phyloP scores from a whole-genome alignment of 2,113 vertebrate species.

The Peromyscus californicus region DNA sequence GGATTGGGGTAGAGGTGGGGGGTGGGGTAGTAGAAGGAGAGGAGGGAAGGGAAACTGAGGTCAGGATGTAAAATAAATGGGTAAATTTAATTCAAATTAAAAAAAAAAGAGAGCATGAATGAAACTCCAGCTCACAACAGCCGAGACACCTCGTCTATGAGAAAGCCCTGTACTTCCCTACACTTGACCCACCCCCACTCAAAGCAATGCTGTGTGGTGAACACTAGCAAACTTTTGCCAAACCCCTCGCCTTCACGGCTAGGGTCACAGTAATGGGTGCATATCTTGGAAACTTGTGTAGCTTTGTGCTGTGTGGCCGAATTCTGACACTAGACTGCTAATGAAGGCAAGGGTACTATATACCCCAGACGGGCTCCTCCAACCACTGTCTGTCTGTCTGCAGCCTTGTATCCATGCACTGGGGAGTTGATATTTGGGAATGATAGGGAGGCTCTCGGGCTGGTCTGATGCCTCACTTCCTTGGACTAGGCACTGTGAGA shows the following conservation, averaged over 20 bases:
- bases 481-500: neutral
- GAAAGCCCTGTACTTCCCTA: neutral
- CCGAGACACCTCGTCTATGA: neutral
- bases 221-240: neutral
- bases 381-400: neutral
- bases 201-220: neutral
- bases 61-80: too few species aligned
- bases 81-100: too few species aligned
- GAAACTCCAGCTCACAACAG: neutral
- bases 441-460: neutral
- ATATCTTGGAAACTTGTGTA: neutral
- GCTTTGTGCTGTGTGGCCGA: neutral
- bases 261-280: neutral
- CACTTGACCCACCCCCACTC: neutral
- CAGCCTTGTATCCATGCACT: neutral
- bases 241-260: neutral
- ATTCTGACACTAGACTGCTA: accelerated
- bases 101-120: neutral
- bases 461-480: neutral
- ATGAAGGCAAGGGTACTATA: accelerated
- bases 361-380: neutral
- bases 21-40: too few species aligned
- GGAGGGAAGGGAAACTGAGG: too few species aligned
- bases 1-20: too few species aligned
- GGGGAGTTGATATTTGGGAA: neutral